Evolutionary conservation across 2,888 invertebrate genomes (phyloP), one percentile per base, ranked within the genome.

Genomic region (Monopis laevigella): DNA sequence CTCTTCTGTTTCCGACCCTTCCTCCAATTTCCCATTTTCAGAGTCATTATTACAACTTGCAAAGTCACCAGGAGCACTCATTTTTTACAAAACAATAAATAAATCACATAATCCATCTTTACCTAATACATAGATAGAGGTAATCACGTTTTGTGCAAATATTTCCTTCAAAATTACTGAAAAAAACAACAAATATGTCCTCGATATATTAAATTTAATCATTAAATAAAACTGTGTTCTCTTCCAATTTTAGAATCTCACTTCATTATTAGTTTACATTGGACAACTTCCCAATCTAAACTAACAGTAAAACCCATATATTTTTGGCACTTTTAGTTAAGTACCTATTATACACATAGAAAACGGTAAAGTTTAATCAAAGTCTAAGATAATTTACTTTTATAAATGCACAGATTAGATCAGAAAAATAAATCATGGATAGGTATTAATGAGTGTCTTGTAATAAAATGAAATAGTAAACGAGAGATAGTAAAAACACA

Each of bases 51-150:
- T 69, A 53, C 80, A 78, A 56, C 61, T 72, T 30, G 77, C 77
- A 63, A 78, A 78, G 45, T 78, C 77, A 58, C 70, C 72, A 52
- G 67, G 73, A 49, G 63, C 64, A 67, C 73, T 77, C 78, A 80
- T 80, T 64, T 19, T 36, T 36, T 12, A 36, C 21, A 21, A 10
- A 6, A 21, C 13, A 36, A 24, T 24, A 24, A 19, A 36, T 21
- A 36, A 36, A 21, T 8, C 34, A 17, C 11, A 36, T 21, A 36
- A 36, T 36, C 21, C 36, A 36, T 36, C 10, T 36, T 36, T 36
- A 36, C n/a, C 11, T 21, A 12, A 36, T 19, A 18, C 34, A 34
- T 10, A 34, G 8, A 11, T 11, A 8, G 8, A 30, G 11, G 30
- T 17, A 17, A 32, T 17, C 32, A 32, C 17, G 16, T 17, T 32